Evolutionary conservation across 2,797 vertebrate genomes (phyloP).

Genomic region (Dryobates pubescens): DNA sequence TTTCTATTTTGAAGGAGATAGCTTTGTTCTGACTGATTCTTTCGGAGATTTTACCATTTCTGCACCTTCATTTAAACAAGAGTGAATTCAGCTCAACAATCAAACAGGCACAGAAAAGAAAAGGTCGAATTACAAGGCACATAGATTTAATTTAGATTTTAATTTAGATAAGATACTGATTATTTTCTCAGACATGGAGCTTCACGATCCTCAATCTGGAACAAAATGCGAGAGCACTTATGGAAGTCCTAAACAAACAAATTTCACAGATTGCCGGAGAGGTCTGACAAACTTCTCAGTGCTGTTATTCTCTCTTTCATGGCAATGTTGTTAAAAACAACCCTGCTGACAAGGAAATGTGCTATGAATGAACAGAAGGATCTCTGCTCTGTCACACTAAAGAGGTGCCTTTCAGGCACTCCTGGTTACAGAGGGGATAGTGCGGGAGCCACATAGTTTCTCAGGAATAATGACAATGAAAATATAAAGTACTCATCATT

Average conservation of each 20-base stretch:
- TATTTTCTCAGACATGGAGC: conserved; percentile 14
- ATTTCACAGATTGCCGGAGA: not conserved
- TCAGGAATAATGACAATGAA: not conserved
- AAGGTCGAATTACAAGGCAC: conserved; percentile 18
- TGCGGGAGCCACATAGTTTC: not conserved
- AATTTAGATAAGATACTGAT: conserved; percentile 77
- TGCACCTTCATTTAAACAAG: not conserved
- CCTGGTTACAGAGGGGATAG: not conserved
- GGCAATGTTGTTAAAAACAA: not conserved
- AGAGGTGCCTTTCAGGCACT: not conserved
- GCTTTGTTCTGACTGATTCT: conserved; percentile 22
- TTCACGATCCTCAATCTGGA: not conserved
- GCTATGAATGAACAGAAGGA: not conserved
- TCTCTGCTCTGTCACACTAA: not conserved
- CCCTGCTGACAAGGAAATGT: not conserved
- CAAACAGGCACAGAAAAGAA: conserved; percentile 43
- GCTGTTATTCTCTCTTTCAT: not conserved
- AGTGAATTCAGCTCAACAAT: conserved; percentile 31
- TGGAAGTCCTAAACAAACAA: conserved; percentile 1
- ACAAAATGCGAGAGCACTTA: not conserved
- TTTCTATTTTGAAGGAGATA: not conserved
- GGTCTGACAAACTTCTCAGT: not conserved
- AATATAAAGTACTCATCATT: not conserved
- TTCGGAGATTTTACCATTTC: conserved; percentile 24
- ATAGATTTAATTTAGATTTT: conserved; percentile 77